Evolutionary conservation across 2,888 invertebrate genomes (phyloP).

Genomic region (Magallana nippona): DNA sequence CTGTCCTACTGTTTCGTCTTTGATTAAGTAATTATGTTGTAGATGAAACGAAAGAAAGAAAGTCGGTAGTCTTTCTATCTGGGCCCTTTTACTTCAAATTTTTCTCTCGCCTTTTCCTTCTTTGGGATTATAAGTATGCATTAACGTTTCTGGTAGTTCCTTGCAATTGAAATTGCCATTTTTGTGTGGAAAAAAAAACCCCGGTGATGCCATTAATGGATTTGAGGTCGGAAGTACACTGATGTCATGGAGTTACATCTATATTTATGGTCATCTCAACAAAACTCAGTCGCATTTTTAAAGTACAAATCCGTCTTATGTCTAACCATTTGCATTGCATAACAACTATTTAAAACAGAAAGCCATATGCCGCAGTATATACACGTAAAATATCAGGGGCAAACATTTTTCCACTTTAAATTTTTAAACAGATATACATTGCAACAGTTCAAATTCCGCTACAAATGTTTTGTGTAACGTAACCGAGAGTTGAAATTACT

Average conservation of each 20-base stretch:
- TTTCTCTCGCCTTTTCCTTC: not conserved
- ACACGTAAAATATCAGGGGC: not conserved
- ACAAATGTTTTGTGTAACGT: slow-evolving; percentile 22
- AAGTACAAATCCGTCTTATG: too few species aligned
- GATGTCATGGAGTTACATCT: too few species aligned
- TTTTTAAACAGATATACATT: not conserved
- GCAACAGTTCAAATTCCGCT: slow-evolving; percentile 27
- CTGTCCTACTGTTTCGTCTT: slow-evolving; percentile 31
- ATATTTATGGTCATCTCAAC: too few species aligned
- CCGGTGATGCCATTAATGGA: not conserved
- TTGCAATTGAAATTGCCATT: not conserved
- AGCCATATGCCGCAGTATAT: too few species aligned
- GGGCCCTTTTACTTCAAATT: not conserved
- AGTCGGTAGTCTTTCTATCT: not conserved
- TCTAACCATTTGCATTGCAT: too few species aligned
- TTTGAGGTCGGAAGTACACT: too few species aligned
- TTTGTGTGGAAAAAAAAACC: not conserved
- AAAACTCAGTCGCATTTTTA: too few species aligned
- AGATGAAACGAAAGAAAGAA: slow-evolving; percentile 9
- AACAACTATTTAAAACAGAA: too few species aligned
- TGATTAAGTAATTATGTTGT: slow-evolving; percentile 31
- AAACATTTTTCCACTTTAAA: not conserved
- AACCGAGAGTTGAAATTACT: slow-evolving; percentile 19
- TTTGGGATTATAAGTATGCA: not conserved
- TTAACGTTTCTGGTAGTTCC: not conserved